A percentile compares a stretch with the other conserved stretches of the same genome.
phyloP scores from a whole-genome alignment of 2,888 invertebrate genomes.

The Drosophila hamatofila region DNA sequence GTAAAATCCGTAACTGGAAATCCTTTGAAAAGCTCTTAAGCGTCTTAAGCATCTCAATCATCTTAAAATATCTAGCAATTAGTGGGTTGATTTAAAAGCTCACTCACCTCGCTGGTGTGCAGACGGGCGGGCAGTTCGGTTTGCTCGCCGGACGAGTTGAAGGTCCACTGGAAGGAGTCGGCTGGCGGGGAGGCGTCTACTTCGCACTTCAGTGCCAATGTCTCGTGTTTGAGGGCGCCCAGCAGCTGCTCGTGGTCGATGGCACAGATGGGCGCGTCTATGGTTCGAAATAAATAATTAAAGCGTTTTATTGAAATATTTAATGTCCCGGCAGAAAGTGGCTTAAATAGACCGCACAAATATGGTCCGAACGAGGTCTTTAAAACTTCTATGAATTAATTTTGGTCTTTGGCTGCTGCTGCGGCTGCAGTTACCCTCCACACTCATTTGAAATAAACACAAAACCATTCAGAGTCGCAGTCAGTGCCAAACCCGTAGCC shows the following conservation, averaged over 20 bases:
- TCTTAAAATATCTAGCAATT: slow-evolving; percentile 34
- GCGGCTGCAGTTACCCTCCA: neutral
- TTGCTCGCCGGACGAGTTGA: slow-evolving; percentile 95
- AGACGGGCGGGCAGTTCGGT: slow-evolving; percentile 90
- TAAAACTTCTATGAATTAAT: slow-evolving; percentile 71
- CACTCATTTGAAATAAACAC: neutral
- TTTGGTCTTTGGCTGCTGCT: slow-evolving; percentile 7
- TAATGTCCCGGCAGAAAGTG: slow-evolving; percentile 48
- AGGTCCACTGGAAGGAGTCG: slow-evolving; percentile 95
- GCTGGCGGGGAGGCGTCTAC: slow-evolving; percentile 95
- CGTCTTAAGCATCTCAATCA: slow-evolving; percentile 24
- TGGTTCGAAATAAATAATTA: slow-evolving; percentile 64
- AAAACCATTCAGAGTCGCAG: neutral
- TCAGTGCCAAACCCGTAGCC: slow-evolving; percentile 5
- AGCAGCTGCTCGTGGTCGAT: slow-evolving; percentile 92
- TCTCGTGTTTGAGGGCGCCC: slow-evolving; percentile 95
- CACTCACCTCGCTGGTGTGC: slow-evolving; percentile 86
- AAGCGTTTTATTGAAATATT: slow-evolving; percentile 65
- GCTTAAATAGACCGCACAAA: slow-evolving; percentile 32
- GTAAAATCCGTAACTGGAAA: slow-evolving; percentile 9
- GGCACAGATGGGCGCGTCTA: slow-evolving; percentile 90
- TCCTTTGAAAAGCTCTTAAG: slow-evolving; percentile 20
- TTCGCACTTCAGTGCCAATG: slow-evolving; percentile 93
- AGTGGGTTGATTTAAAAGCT: slow-evolving; percentile 48
- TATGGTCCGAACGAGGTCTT: slow-evolving; percentile 27